A percentile compares a stretch with the other conserved stretches of the same genome.
These are phyloP conservation scores for Drosophila borborema DNA, from an alignment of 2,888 invertebrate species.

Conservation along the genomic window DNA sequence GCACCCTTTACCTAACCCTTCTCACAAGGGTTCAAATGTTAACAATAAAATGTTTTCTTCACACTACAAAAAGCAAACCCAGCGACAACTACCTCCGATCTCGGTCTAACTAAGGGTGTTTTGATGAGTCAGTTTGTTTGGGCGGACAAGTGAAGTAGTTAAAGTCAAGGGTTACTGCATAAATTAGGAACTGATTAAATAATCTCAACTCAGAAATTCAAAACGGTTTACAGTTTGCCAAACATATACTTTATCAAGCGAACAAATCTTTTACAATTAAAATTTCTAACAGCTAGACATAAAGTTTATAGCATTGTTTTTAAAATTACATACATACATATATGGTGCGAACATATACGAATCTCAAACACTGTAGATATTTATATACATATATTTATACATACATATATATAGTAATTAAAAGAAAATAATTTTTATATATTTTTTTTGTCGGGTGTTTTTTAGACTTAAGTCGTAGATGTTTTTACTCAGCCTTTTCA, in stretches of 20 bases:
- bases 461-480: neutral
- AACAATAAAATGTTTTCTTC: conserved; percentile 11
- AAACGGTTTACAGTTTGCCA: conserved; percentile 1
- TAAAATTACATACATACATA: neutral
- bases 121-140: conserved; percentile 9
- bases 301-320: neutral
- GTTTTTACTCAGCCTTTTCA: neutral
- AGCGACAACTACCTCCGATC: neutral
- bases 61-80: conserved; percentile 21
- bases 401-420: neutral
- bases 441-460: neutral
- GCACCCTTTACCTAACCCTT: conserved; percentile 10
- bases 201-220: neutral
- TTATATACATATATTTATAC: neutral
- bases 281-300: neutral
- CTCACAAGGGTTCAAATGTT: conserved; percentile 23
- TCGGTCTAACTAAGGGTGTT: conserved; percentile 25
- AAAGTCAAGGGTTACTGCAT: conserved; percentile 25
- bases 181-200: conserved; percentile 16
- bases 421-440: neutral
- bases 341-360: neutral
- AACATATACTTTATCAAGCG: conserved; percentile 4
- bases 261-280: conserved; percentile 5
- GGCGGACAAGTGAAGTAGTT: conserved; percentile 23
- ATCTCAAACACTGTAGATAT: neutral